These are phyloP conservation scores for Aphis craccivora DNA, from an alignment of 1,140 invertebrate species.

Conservation along the genomic window DNA sequence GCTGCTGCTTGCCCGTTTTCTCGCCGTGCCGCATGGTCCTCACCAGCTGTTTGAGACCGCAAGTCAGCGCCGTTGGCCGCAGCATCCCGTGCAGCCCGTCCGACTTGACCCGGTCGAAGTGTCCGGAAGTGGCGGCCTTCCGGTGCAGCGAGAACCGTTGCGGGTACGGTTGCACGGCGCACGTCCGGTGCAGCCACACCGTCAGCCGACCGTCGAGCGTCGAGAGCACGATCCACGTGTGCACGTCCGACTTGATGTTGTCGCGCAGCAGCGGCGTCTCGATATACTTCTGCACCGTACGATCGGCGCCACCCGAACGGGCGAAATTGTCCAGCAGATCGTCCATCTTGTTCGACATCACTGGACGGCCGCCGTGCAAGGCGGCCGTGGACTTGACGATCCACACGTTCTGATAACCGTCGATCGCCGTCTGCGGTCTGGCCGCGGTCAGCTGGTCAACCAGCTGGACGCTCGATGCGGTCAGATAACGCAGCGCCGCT, in stretches of 20 bases:
- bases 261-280: not conserved
- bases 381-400: not conserved
- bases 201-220: not conserved
- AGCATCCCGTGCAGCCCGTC: not conserved
- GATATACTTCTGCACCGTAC: conserved; percentile 13
- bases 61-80: not conserved
- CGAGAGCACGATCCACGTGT: not conserved
- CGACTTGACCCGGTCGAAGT: not conserved
- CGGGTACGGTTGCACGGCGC: not conserved
- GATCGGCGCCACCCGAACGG: not conserved
- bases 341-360: not conserved
- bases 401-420: conserved; percentile 26
- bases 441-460: not conserved
- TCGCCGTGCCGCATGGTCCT: not conserved
- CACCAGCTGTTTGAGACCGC: not conserved
- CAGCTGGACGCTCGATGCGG: not conserved
- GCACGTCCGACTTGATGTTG: not conserved
- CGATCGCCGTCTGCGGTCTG: conserved; percentile 29
- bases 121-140: not conserved
- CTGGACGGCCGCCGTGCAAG: not conserved
- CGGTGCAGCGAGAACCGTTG: not conserved
- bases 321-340: not conserved
- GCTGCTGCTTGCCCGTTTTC: not conserved
- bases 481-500: not conserved
- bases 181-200: conserved; percentile 12